phyloP scores from a whole-genome alignment of 2,113 vertebrate species.

The Marmota flaviventris region DNA sequence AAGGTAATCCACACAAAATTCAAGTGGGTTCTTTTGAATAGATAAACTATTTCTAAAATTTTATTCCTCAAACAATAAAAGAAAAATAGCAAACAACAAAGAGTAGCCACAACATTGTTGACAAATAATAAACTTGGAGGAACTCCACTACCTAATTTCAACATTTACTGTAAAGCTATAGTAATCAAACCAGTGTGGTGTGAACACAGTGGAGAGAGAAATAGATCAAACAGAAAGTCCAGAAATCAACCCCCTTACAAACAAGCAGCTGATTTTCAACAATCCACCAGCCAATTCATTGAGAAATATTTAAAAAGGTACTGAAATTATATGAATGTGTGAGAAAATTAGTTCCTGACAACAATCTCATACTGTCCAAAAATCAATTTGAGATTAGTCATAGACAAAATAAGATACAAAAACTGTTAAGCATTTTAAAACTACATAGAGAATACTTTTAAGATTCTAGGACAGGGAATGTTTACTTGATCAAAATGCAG shows the following conservation, averaged over 20 bases:
- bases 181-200: not conserved
- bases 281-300: not conserved
- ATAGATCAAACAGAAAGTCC: not conserved
- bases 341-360: not conserved
- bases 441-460: not conserved
- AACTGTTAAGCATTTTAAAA: not conserved
- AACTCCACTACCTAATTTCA: not conserved
- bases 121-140: not conserved
- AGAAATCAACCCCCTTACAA: not conserved
- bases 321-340: not conserved
- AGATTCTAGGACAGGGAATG: not conserved
- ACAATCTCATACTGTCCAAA: not conserved
- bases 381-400: not conserved
- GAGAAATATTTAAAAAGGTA: not conserved
- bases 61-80: not conserved
- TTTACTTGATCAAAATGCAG: not conserved
- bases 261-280: not conserved
- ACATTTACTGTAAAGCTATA: not conserved
- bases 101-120: not conserved
- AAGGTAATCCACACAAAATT: not conserved
- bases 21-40: not conserved
- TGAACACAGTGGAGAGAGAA: not conserved
- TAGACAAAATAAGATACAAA: not conserved
- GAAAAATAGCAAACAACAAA: not conserved
- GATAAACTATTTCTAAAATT: not conserved